A percentile compares a stretch with the other conserved stretches of the same genome.
phyloP scores from a whole-genome alignment of 2,113 vertebrate species.

The Pygoscelis adeliae region DNA sequence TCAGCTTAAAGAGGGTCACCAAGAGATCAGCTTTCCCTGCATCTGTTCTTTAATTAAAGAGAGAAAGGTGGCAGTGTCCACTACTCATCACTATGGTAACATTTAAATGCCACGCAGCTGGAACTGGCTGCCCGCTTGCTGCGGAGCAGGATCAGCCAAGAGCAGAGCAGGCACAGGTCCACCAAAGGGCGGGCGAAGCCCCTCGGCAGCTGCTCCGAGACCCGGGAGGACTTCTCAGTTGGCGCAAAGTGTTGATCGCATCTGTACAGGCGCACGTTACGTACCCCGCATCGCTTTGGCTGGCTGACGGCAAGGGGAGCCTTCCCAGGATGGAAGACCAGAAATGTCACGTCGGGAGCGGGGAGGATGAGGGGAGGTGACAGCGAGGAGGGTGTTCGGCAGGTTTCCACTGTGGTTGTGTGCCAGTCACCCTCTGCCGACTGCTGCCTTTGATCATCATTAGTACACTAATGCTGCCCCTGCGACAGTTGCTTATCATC shows the following conservation, averaged over 20 bases:
- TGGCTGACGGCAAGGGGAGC: not conserved
- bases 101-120: conserved; percentile 52
- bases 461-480: not conserved
- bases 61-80: conserved; percentile 73
- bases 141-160: fast-evolving
- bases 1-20: conserved; percentile 75
- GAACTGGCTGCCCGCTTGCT: not conserved
- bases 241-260: fast-evolving
- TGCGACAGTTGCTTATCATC: not conserved
- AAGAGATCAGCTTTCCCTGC: conserved; percentile 72
- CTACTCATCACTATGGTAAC: conserved; percentile 75
- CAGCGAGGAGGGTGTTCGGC: not conserved
- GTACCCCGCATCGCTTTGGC: fast-evolving
- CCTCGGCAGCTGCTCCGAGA: not conserved
- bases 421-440: not conserved
- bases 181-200: not conserved
- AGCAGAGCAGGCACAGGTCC: not conserved
- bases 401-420: not conserved
- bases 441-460: conserved; percentile 2
- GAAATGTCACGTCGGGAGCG: fast-evolving
- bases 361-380: not conserved
- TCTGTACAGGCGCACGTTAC: fast-evolving
- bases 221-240: not conserved
- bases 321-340: not conserved
- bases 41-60: conserved; percentile 76